phyloP scores from a whole-genome alignment of 2,888 invertebrate species.

The Cantharis flavilabris region DNA sequence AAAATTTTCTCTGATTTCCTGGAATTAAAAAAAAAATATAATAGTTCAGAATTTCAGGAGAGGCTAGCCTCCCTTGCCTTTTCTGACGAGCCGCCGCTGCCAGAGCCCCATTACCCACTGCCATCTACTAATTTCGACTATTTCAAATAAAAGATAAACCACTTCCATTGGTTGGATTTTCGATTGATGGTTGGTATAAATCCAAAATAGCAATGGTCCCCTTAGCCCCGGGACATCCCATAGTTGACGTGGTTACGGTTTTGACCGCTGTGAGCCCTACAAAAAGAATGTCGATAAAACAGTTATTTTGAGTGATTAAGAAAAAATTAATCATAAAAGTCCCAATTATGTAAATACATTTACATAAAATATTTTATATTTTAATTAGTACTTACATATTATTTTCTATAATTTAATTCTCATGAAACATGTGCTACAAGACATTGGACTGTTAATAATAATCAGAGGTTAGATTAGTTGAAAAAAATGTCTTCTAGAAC shows the following conservation, averaged over 20 bases:
- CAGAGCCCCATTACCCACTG: too few relatives aligned
- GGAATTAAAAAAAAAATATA: too few relatives aligned
- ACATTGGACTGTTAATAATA: not conserved
- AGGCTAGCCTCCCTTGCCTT: too few relatives aligned
- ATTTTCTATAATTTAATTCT: not conserved
- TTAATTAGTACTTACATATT: not conserved
- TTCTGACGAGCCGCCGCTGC: too few relatives aligned
- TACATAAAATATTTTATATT: too few relatives aligned
- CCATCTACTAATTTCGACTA: too few relatives aligned
- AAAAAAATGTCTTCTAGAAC: conserved; percentile 30
- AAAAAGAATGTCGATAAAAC: not conserved
- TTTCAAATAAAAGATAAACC: too few relatives aligned
- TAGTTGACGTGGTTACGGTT: not conserved
- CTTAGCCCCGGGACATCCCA: not conserved
- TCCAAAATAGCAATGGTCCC: not conserved
- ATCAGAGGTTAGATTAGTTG: conserved; percentile 4
- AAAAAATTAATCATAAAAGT: not conserved
- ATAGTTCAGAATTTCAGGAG: too few relatives aligned
- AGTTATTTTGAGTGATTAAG: not conserved
- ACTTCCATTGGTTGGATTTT: too few relatives aligned
- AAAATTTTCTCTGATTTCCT: too few relatives aligned
- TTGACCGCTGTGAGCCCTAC: not conserved
- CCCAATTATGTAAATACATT: not conserved
- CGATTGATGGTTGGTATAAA: too few relatives aligned
- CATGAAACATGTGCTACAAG: not conserved